Evolutionary conservation across 2,113 vertebrate genomes (phyloP).

Genomic region (Todiramphus chloris): DNA sequence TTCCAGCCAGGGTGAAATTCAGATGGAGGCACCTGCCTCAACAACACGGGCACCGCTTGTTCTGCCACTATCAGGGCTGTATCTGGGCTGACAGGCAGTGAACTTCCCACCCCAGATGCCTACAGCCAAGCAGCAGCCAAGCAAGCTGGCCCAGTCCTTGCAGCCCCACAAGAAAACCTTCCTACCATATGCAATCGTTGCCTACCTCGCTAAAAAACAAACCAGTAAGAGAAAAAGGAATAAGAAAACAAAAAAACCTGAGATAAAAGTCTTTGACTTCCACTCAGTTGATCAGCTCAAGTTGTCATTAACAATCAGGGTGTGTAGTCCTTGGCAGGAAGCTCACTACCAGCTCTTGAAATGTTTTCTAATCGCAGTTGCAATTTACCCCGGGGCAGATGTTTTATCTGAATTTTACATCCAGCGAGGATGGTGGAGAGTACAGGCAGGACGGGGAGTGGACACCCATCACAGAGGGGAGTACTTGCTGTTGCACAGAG

Average conservation of each 20-base stretch:
- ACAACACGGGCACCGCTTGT: background rate
- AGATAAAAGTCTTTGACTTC: background rate
- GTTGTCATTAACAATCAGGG: background rate
- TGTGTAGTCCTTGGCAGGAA: slow-evolving; percentile 16
- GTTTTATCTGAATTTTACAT: slow-evolving; percentile 6
- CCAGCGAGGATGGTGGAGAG: background rate
- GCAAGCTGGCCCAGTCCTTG: background rate
- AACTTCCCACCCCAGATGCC: background rate
- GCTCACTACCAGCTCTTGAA: background rate
- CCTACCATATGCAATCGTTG: rapidly evolving
- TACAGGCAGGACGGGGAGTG: background rate
- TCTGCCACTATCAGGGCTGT: background rate
- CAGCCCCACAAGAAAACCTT: background rate
- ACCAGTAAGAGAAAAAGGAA: background rate
- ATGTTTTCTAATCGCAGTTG: background rate
- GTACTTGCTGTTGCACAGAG: background rate
- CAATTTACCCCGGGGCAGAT: background rate
- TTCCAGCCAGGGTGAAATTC: background rate
- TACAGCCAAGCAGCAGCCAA: background rate
- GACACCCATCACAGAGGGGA: background rate
- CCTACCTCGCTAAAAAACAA: background rate
- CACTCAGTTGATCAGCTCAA: background rate
- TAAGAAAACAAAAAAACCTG: background rate
- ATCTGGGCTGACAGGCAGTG: background rate
- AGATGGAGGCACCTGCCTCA: background rate